phyloP scores from a whole-genome alignment of 2,888 invertebrate genomes.

The Eurytoma adleriae region DNA sequence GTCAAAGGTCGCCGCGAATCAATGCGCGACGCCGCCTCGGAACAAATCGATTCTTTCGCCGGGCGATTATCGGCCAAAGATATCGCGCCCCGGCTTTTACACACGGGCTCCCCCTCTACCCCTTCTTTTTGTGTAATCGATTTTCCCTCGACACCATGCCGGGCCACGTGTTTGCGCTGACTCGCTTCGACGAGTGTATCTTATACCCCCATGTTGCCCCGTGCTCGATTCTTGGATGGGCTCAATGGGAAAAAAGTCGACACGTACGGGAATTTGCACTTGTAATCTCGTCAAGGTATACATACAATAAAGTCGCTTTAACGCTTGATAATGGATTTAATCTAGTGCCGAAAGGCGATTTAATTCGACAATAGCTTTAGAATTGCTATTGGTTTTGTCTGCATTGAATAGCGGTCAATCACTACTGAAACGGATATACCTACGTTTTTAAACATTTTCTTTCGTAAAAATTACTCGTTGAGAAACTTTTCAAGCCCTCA shows the following conservation, averaged over 20 bases:
- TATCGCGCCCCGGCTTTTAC: slow-evolving; percentile 11
- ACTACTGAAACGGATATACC: too few relatives aligned
- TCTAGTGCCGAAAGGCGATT: not conserved
- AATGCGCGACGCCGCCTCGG: slow-evolving; percentile 34
- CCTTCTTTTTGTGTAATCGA: slow-evolving; percentile 52
- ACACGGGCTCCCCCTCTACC: slow-evolving; percentile 5
- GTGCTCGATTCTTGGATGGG: not conserved
- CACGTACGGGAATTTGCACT: slow-evolving; percentile 24
- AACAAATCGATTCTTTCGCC: slow-evolving; percentile 56
- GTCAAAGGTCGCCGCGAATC: slow-evolving; percentile 43
- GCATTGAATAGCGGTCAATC: too few relatives aligned
- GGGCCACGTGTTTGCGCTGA: slow-evolving; percentile 34
- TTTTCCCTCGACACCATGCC: slow-evolving; percentile 23
- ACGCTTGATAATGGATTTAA: slow-evolving; percentile 12
- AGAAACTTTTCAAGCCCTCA: too few relatives aligned
- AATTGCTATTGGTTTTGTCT: too few relatives aligned
- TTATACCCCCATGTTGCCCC: not conserved
- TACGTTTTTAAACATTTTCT: too few relatives aligned
- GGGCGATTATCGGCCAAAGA: slow-evolving; percentile 46
- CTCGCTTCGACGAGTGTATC: not conserved
- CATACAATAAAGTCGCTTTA: not conserved
- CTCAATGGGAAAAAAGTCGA: slow-evolving; percentile 12
- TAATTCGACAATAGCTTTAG: too few relatives aligned
- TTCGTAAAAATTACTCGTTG: too few relatives aligned
- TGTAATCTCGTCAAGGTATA: slow-evolving; percentile 26